phyloP scores from a whole-genome alignment of 2,113 vertebrate genomes.

The Microtus oregoni region DNA sequence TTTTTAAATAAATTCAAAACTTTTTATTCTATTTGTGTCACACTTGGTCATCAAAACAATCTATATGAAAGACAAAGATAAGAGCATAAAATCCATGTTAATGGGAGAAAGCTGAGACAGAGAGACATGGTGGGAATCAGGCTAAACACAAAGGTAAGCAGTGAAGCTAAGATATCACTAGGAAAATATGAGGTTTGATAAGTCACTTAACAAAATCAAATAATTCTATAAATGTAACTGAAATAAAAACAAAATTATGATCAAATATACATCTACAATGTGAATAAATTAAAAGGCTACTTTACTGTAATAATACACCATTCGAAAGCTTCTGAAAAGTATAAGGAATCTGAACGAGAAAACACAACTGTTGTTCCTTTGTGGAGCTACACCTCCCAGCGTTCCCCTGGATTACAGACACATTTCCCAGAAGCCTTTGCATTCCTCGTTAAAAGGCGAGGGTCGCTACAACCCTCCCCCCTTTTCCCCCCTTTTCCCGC shows the following conservation, averaged over 20 bases:
- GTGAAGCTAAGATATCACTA: not conserved
- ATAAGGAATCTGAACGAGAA: not conserved
- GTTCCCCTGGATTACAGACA: too few species aligned
- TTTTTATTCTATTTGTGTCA: conserved; percentile 24
- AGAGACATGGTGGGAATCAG: not conserved
- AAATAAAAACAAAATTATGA: conserved; percentile 59
- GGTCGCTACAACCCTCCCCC: too few species aligned
- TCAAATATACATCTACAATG: not conserved
- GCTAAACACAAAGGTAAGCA: conserved; percentile 3
- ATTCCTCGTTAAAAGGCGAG: too few species aligned
- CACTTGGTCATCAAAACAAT: conserved; percentile 54
- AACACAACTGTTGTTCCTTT: too few species aligned
- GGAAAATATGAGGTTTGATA: conserved; percentile 75
- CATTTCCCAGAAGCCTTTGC: too few species aligned
- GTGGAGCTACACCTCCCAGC: too few species aligned
- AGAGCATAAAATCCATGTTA: not conserved
- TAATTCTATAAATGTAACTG: conserved; percentile 29
- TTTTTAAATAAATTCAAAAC: conserved; percentile 37
- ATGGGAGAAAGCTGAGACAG: not conserved
- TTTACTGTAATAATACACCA: not conserved
- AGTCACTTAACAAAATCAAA: conserved; percentile 81
- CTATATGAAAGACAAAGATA: not conserved
- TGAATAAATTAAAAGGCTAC: not conserved
- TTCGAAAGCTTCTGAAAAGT: not conserved
- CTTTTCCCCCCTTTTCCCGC: too few species aligned